These are phyloP conservation scores for Aphelenchoides bicaudatus DNA, from an alignment of 2,888 invertebrate species.

Conservation along the genomic window DNA sequence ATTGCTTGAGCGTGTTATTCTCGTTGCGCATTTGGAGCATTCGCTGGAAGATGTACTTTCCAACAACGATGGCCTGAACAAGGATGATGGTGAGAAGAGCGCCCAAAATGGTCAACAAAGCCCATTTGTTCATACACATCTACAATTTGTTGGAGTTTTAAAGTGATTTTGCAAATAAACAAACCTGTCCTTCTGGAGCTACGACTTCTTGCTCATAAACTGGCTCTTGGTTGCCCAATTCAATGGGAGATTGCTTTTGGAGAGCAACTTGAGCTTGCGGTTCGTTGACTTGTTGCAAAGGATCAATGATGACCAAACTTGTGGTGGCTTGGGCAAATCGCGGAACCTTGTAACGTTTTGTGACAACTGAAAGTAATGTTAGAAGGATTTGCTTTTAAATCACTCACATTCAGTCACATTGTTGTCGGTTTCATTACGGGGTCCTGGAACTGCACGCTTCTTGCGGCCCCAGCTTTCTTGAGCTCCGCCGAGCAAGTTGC, in stretches of 20 bases:
- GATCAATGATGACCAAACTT: constrained; percentile 57
- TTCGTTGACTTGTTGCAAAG: constrained; percentile 55
- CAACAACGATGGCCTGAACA: constrained; percentile 49
- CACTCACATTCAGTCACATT: constrained; percentile 38
- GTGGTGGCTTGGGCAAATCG: constrained; percentile 54
- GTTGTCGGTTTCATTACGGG: constrained; percentile 25
- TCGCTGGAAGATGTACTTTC: constrained; percentile 42
- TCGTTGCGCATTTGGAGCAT: constrained; percentile 7
- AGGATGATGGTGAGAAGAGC: constrained; percentile 47
- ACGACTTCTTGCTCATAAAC: constrained; percentile 21
- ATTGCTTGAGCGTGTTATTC: neutral
- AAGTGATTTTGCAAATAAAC: too few species aligned
- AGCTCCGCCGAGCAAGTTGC: constrained; percentile 46
- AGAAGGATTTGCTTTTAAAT: constrained; percentile 3
- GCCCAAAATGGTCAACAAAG: constrained; percentile 49
- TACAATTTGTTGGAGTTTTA: constrained; percentile 21
- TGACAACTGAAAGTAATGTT: constrained; percentile 56
- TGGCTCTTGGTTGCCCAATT: constrained; percentile 26
- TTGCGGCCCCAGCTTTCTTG: constrained; percentile 57
- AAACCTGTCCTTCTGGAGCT: constrained; percentile 21
- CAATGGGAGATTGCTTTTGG: constrained; percentile 19
- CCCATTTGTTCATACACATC: constrained; percentile 50
- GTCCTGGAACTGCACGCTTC: constrained; percentile 41
- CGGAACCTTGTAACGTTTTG: constrained; percentile 55
- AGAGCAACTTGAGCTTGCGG: constrained; percentile 41